A percentile compares a stretch with the other conserved stretches of the same genome.
Conservation (phyloP, 2,888 invertebrate species). For the Chalcosyrphus nemorum region DNA sequence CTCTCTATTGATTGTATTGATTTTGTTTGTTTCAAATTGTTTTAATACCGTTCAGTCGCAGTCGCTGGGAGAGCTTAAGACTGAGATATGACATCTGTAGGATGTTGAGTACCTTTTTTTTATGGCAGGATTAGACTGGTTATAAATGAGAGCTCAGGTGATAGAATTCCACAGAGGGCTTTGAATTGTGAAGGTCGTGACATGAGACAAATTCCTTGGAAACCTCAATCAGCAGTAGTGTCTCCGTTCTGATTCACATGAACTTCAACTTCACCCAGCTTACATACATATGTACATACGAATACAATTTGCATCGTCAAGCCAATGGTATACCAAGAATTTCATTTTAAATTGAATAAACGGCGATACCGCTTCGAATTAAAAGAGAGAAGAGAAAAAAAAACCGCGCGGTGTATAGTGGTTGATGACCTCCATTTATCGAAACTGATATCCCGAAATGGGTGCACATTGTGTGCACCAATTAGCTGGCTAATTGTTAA, state of each 20-base stretch:
- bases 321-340: background rate
- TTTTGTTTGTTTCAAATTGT: background rate
- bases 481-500: slow-evolving; percentile 29
- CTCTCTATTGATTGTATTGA: background rate
- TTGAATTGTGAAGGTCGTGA: background rate
- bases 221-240: background rate
- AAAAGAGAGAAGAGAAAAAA: slow-evolving; percentile 21
- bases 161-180: too few species aligned
- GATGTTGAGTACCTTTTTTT: background rate
- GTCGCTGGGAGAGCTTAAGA: too few species aligned
- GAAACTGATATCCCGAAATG: slow-evolving; percentile 27
- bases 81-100: background rate
- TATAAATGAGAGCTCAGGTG: background rate
- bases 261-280: background rate
- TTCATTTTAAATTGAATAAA: slow-evolving; percentile 19
- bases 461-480: slow-evolving; percentile 18
- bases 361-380: slow-evolving; percentile 1
- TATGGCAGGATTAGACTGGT: background rate
- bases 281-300: too few species aligned
- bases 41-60: too few species aligned
- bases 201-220: too few species aligned
- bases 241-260: background rate
- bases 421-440: slow-evolving; percentile 9
- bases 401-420: background rate
- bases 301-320: slow-evolving; percentile 19